phyloP scores from a whole-genome alignment of 2,888 invertebrate genomes.

The Lacanobia wlatinum region DNA sequence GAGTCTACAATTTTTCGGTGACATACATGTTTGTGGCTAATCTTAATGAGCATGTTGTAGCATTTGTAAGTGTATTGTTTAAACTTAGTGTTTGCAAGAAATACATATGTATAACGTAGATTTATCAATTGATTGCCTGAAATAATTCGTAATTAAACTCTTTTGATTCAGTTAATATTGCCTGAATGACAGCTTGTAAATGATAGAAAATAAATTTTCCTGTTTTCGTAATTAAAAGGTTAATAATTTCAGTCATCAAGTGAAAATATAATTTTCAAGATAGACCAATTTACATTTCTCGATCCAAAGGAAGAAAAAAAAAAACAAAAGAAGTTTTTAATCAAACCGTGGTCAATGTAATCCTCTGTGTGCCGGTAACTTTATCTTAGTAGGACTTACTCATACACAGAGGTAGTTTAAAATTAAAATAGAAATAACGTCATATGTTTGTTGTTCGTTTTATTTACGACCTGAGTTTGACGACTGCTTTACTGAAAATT shows the following conservation, averaged over 20 bases:
- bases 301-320: not conserved
- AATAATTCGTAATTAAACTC: not conserved
- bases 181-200: too few species aligned
- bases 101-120: not conserved
- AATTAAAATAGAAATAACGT: constrained; percentile 59
- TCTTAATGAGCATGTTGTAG: constrained; percentile 17
- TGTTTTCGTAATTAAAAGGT: too few species aligned
- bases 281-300: not conserved
- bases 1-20: too few species aligned
- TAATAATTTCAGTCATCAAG: not conserved
- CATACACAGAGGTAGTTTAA: constrained; percentile 27
- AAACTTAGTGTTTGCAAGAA: constrained; percentile 8
- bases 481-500: constrained; percentile 47
- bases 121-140: not conserved
- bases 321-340: not conserved
- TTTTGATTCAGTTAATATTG: too few species aligned
- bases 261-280: not conserved
- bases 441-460: constrained; percentile 43
- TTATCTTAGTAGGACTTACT: constrained; percentile 24
- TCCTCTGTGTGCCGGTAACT: constrained; percentile 4
- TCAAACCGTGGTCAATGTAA: not conserved
- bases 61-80: constrained; percentile 3
- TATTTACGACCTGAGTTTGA: constrained; percentile 57
- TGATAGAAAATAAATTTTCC: too few species aligned
- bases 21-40: constrained; percentile 30